phyloP scores from a whole-genome alignment of 1,140 invertebrate genomes.

The Mizuhopecten yessoensis region DNA sequence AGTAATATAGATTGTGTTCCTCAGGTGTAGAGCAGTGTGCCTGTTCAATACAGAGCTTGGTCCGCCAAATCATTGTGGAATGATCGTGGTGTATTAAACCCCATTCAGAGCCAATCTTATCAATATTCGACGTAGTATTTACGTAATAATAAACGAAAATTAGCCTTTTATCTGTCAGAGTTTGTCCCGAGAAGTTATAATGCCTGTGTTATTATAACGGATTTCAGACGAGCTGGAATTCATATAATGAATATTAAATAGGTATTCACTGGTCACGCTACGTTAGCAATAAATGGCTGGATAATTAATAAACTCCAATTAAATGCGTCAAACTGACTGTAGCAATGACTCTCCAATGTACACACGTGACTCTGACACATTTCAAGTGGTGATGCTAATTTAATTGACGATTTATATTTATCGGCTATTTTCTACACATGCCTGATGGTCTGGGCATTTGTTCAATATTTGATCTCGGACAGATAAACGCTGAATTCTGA shows the following conservation, averaged over 20 bases:
- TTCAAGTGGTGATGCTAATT: constrained; percentile 26
- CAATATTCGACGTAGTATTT: constrained; percentile 33
- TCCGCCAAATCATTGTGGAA: not conserved
- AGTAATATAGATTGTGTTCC: not conserved
- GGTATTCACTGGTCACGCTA: constrained; percentile 22
- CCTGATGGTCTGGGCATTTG: not conserved
- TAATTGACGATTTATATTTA: not conserved
- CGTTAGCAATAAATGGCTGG: not conserved
- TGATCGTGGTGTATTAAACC: not conserved
- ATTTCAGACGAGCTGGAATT: not conserved
- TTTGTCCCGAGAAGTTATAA: not conserved
- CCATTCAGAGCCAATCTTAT: not conserved
- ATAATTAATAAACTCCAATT: constrained; percentile 6
- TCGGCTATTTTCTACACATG: not conserved
- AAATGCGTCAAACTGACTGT: not conserved
- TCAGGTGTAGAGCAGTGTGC: not conserved
- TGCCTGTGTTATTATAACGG: not conserved
- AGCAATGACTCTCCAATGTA: not conserved
- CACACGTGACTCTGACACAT: constrained; percentile 28
- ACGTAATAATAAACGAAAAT: constrained; percentile 17
- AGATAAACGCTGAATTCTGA: not conserved
- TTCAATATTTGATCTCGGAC: not conserved
- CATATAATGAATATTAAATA: constrained; percentile 36
- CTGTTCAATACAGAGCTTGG: not conserved
- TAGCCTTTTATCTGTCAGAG: not conserved